These are phyloP conservation scores for Hypena proboscidalis DNA, from an alignment of 2,888 invertebrate genomes.

Conservation along the genomic window DNA sequence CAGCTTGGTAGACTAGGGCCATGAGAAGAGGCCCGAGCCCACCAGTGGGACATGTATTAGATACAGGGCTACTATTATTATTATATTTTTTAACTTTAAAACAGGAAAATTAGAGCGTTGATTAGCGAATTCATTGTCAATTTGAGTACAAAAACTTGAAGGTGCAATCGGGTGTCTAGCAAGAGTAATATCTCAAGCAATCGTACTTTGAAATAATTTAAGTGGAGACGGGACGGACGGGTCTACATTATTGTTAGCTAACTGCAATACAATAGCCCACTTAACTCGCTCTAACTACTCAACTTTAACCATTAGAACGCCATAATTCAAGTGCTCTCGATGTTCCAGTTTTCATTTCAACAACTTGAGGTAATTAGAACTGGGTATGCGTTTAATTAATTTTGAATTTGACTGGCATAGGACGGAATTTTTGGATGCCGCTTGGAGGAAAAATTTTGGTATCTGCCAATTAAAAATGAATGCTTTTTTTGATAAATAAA, in stretches of 20 bases:
- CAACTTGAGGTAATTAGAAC: slow-evolving; percentile 31
- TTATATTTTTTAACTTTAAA: too few species aligned
- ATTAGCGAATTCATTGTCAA: background rate
- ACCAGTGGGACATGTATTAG: too few species aligned
- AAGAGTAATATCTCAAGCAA: slow-evolving; percentile 34
- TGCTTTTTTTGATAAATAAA: too few species aligned
- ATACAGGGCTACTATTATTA: too few species aligned
- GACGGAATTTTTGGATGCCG: background rate
- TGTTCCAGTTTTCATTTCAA: slow-evolving; percentile 43
- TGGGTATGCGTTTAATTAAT: too few species aligned
- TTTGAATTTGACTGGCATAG: slow-evolving; percentile 4
- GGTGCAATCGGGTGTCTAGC: slow-evolving; percentile 24
- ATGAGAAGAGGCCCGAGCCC: too few species aligned
- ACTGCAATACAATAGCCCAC: slow-evolving; percentile 56
- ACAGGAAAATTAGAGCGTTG: background rate
- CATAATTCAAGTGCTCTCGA: slow-evolving; percentile 46
- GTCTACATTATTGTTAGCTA: slow-evolving; percentile 55
- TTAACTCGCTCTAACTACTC: slow-evolving; percentile 42
- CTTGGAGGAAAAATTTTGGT: too few species aligned
- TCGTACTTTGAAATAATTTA: slow-evolving; percentile 38
- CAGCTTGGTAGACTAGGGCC: too few species aligned
- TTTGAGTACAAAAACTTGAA: slow-evolving; percentile 14
- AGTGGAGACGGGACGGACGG: slow-evolving; percentile 37
- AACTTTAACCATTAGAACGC: slow-evolving; percentile 61
- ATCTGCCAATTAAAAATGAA: too few species aligned